Conservation (phyloP, 2,113 vertebrate genomes). For the Struthio camelus region DNA sequence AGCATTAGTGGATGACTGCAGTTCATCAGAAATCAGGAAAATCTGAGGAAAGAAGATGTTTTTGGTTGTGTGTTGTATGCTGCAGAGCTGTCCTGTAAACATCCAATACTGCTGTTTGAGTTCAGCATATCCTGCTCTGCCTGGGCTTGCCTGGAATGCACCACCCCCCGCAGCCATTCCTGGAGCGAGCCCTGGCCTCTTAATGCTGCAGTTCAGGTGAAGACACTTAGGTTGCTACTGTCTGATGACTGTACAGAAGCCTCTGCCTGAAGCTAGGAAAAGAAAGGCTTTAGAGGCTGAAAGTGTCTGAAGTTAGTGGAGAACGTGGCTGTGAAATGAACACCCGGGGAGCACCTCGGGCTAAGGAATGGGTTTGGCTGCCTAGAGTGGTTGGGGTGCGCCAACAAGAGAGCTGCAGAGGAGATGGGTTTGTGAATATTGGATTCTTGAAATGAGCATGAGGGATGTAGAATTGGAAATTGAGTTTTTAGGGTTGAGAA, state of each 20-base stretch:
- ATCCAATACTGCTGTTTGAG: background rate
- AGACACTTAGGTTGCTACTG: background rate
- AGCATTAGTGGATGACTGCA: background rate
- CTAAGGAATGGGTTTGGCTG: background rate
- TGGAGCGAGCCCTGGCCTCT: background rate
- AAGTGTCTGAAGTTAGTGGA: background rate
- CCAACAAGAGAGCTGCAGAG: background rate
- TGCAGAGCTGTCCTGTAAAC: background rate
- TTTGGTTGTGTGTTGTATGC: background rate
- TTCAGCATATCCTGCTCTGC: background rate
- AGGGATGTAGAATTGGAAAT: background rate
- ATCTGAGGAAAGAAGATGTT: background rate
- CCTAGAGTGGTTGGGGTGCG: background rate
- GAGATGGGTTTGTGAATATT: background rate
- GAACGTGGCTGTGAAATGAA: background rate
- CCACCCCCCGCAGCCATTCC: background rate
- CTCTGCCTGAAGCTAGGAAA: background rate
- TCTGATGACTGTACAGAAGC: background rate
- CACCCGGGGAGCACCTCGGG: background rate
- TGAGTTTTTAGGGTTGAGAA: background rate
- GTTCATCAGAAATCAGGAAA: background rate
- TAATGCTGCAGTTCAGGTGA: background rate
- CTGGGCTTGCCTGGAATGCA: constrained; percentile 28
- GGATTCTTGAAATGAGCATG: background rate
- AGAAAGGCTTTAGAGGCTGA: background rate